phyloP scores from a whole-genome alignment of 1,140 invertebrate species.

The Ips typographus region DNA sequence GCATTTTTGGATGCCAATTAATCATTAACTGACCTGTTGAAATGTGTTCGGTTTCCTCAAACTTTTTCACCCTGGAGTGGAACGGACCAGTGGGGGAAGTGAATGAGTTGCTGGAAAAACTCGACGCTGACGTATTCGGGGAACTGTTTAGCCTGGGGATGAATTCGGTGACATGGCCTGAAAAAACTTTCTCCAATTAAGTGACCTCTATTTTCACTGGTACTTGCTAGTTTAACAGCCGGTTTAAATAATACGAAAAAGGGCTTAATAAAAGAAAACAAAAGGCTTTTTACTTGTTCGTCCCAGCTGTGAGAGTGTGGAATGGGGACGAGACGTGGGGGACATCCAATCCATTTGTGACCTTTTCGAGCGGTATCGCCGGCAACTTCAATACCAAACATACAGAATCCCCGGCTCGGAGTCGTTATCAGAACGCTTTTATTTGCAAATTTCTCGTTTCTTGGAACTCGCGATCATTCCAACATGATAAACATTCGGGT shows the following conservation, averaged over 20 bases:
- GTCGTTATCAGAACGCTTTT: too few species aligned
- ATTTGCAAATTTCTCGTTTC: too few species aligned
- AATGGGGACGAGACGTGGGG: conserved; percentile 33
- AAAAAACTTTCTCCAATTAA: background rate
- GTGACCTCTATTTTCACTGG: background rate
- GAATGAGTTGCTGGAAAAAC: conserved; percentile 24
- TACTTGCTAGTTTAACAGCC: background rate
- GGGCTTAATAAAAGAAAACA: background rate
- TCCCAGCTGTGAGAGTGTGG: conserved; percentile 36
- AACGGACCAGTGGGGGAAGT: conserved; percentile 21
- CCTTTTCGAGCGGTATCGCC: background rate
- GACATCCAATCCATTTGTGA: conserved; percentile 40
- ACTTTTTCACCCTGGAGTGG: conserved; percentile 33
- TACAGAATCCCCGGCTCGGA: too few species aligned
- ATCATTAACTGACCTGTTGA: conserved; percentile 5
- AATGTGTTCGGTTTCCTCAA: conserved; percentile 28
- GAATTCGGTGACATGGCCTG: conserved; percentile 37
- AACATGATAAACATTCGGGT: too few species aligned
- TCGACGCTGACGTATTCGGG: conserved; percentile 28
- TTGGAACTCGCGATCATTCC: too few species aligned
- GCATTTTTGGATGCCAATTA: background rate
- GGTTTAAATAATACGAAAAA: background rate
- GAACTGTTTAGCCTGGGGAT: conserved; percentile 37
- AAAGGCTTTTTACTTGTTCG: conserved; percentile 37
- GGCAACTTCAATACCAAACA: background rate